phyloP scores from a whole-genome alignment of 2,113 vertebrate species.

The Maccullochella peelii region DNA sequence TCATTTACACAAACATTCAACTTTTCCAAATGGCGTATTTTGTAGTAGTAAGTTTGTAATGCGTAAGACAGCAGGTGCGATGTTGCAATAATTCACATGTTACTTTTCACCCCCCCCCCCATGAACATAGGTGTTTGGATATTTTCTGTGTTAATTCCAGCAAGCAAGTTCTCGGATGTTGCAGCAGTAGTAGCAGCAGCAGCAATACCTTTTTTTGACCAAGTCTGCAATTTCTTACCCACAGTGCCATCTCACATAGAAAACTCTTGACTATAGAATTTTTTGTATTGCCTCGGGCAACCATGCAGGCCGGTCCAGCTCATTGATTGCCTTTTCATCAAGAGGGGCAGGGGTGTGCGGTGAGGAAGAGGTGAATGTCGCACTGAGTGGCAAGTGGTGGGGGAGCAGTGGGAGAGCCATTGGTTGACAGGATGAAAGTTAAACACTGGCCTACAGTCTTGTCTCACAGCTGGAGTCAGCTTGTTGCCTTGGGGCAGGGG shows the following conservation, averaged over 20 bases:
- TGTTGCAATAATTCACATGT: neutral
- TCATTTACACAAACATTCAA: neutral
- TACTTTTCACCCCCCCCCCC: neutral
- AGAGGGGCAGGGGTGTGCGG: slow-evolving; percentile 52
- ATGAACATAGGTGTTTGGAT: neutral
- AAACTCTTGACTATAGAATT: slow-evolving; percentile 55
- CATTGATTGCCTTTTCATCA: slow-evolving; percentile 77
- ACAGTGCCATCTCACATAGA: slow-evolving; percentile 44
- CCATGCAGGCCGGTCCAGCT: slow-evolving; percentile 63
- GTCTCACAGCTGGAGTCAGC: slow-evolving; percentile 74
- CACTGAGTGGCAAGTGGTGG: slow-evolving; percentile 74
- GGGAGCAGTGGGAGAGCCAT: slow-evolving; percentile 70
- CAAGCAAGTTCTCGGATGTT: neutral
- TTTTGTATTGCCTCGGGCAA: slow-evolving; percentile 63
- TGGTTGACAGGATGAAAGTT: slow-evolving; percentile 77
- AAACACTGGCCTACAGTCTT: slow-evolving; percentile 72
- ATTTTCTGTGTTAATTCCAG: slow-evolving; percentile 8
- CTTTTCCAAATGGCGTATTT: neutral
- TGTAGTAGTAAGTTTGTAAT: neutral
- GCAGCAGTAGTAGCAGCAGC: neutral
- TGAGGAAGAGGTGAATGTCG: slow-evolving; percentile 75
- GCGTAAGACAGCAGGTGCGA: neutral
- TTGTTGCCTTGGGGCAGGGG: slow-evolving; percentile 74
- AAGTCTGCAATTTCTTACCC: slow-evolving; percentile 43
- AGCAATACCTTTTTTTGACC: neutral